Conservation (phyloP, 2,888 invertebrate genomes). For the Lissonota sp. region DNA sequence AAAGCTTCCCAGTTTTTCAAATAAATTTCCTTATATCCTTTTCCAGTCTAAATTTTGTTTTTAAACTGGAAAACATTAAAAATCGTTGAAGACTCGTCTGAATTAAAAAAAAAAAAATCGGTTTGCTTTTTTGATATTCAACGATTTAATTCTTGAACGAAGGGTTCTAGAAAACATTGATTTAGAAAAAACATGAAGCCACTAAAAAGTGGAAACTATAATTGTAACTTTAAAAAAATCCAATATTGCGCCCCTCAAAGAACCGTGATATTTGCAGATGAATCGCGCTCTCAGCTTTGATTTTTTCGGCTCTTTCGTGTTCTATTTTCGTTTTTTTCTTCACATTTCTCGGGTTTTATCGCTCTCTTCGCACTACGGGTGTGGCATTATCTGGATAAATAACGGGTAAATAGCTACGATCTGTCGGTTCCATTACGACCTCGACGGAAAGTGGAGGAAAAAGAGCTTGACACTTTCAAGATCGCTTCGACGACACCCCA, state of each 20-base stretch:
- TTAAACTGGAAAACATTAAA: too few relatives aligned
- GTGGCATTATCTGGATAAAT: conserved; percentile 49
- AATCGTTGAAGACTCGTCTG: too few relatives aligned
- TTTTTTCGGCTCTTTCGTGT: conserved; percentile 22
- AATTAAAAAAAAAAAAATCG: too few relatives aligned
- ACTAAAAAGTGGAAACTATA: too few relatives aligned
- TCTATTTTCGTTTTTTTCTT: conserved; percentile 32
- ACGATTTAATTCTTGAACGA: too few relatives aligned
- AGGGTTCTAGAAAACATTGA: too few relatives aligned
- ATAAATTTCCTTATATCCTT: background rate
- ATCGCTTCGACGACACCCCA: conserved; percentile 58
- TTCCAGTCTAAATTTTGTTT: too few relatives aligned
- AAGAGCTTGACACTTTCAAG: conserved; percentile 50
- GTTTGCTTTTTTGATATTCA: too few relatives aligned
- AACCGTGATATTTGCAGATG: too few relatives aligned
- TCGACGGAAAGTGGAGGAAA: conserved; percentile 43
- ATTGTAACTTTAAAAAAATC: too few relatives aligned
- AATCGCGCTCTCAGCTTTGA: conserved; percentile 22
- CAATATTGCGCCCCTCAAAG: too few relatives aligned
- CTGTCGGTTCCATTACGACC: conserved; percentile 57
- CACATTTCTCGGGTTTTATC: background rate
- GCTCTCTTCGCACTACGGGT: conserved; percentile 16
- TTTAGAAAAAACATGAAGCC: too few relatives aligned
- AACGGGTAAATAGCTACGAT: conserved; percentile 61
- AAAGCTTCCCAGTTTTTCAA: background rate